Conservation (phyloP, 2,113 vertebrate genomes). For the Chunga burmeisteri region DNA sequence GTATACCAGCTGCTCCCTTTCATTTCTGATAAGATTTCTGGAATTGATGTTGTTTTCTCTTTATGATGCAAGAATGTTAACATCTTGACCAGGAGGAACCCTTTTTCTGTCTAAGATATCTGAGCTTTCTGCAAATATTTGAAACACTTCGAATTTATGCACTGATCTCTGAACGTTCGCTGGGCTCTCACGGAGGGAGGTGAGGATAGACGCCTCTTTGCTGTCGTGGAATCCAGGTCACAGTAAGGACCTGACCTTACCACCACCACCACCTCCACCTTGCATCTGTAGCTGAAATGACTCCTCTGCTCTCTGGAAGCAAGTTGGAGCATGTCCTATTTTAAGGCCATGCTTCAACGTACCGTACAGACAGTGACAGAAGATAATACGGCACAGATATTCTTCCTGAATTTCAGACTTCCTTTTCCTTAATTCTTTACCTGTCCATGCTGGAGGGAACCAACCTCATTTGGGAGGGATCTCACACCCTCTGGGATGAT, state of each 20-base stretch:
- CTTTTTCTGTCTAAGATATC: neutral
- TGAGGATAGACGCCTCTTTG: neutral
- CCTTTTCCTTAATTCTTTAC: neutral
- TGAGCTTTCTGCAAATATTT: neutral
- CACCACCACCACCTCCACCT: neutral
- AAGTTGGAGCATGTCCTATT: neutral
- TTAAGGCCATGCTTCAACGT: fast-evolving
- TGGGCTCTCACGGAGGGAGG: neutral
- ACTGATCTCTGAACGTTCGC: neutral
- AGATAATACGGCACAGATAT: neutral
- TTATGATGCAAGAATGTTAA: slow-evolving; percentile 36
- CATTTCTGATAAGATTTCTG: slow-evolving; percentile 35
- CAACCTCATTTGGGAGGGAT: neutral
- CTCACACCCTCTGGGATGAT: neutral
- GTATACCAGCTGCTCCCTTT: slow-evolving; percentile 54
- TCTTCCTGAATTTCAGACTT: neutral
- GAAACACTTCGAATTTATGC: neutral
- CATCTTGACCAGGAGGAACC: neutral
- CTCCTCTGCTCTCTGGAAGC: neutral
- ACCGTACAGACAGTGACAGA: neutral
- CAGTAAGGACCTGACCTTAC: neutral
- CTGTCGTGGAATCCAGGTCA: neutral
- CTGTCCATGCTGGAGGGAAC: neutral
- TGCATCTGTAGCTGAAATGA: neutral
- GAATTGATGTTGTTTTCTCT: slow-evolving; percentile 24